phyloP scores from a whole-genome alignment of 2,113 vertebrate genomes.

The Nettapus auritus region DNA sequence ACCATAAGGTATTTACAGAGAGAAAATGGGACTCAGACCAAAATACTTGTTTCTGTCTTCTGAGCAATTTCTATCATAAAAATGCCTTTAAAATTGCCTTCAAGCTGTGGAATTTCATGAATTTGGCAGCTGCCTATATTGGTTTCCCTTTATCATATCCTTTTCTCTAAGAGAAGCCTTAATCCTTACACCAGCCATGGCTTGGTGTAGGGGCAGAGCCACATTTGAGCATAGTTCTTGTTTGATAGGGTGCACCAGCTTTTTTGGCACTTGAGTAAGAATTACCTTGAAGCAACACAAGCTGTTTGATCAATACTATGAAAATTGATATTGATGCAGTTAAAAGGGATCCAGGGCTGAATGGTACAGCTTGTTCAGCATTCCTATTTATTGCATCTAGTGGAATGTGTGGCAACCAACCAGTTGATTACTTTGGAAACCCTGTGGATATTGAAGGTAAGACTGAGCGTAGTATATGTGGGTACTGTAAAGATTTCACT shows the following conservation, averaged over 20 bases:
- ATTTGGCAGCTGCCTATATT: neutral
- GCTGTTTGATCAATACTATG: neutral
- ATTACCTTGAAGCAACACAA: neutral
- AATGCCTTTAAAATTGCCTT: neutral
- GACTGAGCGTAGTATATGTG: accelerated
- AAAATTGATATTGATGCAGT: neutral
- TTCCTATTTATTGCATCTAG: neutral
- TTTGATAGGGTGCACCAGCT: neutral
- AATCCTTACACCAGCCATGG: neutral
- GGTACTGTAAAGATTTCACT: neutral
- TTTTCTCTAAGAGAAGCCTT: neutral
- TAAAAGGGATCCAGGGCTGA: neutral
- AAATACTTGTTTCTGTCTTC: neutral
- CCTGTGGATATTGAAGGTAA: neutral
- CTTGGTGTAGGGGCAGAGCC: neutral
- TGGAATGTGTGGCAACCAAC: neutral
- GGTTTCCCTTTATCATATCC: neutral
- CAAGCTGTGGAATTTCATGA: neutral
- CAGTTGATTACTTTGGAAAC: neutral
- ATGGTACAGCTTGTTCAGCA: neutral
- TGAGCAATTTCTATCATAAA: neutral
- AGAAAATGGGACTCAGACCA: neutral
- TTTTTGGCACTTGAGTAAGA: neutral
- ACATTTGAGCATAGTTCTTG: neutral
- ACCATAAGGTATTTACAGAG: neutral